Percentiles rank a stretch among this genome's conserved stretches.
Conservation (phyloP, 2,797 vertebrate species). For the Danionella dracula region DNA sequence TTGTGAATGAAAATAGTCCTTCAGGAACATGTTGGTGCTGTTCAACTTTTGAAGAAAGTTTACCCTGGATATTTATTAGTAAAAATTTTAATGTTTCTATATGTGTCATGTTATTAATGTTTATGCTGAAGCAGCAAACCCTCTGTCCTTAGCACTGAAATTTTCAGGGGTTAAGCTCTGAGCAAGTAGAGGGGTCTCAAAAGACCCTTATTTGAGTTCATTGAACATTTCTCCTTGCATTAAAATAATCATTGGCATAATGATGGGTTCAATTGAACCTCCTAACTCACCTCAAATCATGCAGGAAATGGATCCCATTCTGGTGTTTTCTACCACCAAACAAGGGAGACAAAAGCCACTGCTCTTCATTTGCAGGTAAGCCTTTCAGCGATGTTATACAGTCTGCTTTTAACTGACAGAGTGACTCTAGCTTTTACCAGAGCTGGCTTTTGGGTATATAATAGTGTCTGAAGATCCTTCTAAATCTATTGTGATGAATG, state of each 20-base stretch:
- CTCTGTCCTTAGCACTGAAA: neutral
- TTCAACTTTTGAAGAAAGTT: no score
- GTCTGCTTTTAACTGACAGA: slow-evolving; percentile 60
- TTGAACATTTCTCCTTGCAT: slow-evolving; percentile 35
- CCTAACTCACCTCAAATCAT: slow-evolving; percentile 45
- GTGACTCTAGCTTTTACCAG: slow-evolving; percentile 63
- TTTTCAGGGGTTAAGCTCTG: slow-evolving; percentile 28
- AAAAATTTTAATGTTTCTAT: no score
- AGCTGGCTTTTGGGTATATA: slow-evolving; percentile 68
- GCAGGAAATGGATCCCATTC: slow-evolving; percentile 58
- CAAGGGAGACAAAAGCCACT: slow-evolving; percentile 56
- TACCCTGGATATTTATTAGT: no score
- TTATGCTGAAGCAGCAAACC: no score
- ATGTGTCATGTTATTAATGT: no score
- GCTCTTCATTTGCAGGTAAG: slow-evolving; percentile 58
- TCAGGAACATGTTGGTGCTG: no score
- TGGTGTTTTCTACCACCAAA: slow-evolving; percentile 61
- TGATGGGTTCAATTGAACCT: slow-evolving; percentile 27
- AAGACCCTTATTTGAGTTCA: slow-evolving; percentile 7
- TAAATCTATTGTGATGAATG: slow-evolving; percentile 64
- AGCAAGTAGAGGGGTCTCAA: slow-evolving; percentile 7
- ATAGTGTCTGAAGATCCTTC: slow-evolving; percentile 70
- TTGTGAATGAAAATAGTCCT: no score
- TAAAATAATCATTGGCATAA: slow-evolving; percentile 33
- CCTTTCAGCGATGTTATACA: slow-evolving; percentile 56